A percentile compares a stretch with the other conserved stretches of the same genome.
These are phyloP conservation scores for Rissa tridactyla DNA, from an alignment of 2,113 vertebrate genomes.

Conservation along the genomic window DNA sequence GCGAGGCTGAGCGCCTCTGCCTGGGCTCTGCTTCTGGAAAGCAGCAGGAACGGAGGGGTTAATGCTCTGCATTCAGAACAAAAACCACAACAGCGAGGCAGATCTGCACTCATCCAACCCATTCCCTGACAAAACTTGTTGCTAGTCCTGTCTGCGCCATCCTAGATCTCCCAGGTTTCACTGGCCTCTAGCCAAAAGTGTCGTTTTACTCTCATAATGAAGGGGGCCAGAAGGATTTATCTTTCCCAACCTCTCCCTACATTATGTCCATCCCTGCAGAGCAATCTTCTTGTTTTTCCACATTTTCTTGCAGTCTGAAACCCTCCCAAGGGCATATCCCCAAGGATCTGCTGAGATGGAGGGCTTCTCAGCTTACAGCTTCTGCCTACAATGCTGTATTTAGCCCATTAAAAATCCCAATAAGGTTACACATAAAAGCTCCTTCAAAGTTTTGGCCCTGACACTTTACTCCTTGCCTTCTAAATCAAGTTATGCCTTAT, in stretches of 20 bases:
- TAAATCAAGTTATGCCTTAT: slow-evolving; percentile 45
- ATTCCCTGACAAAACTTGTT: slow-evolving; percentile 70
- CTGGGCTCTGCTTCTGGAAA: not conserved
- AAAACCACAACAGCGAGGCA: slow-evolving; percentile 40
- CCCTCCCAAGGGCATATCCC: slow-evolving; percentile 65
- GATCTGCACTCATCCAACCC: slow-evolving; percentile 40
- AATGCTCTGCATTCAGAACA: slow-evolving; percentile 6
- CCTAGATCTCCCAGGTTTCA: slow-evolving; percentile 66
- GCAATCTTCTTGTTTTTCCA: slow-evolving; percentile 77
- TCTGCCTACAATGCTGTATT: slow-evolving; percentile 47
- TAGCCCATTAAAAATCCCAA: slow-evolving; percentile 63
- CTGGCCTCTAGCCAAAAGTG: slow-evolving; percentile 71
- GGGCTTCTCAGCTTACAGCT: slow-evolving; percentile 58
- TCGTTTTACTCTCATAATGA: slow-evolving; percentile 75
- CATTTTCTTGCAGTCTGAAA: slow-evolving; percentile 76
- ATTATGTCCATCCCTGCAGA: slow-evolving; percentile 68
- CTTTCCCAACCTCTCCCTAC: slow-evolving; percentile 66
- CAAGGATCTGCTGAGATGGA: slow-evolving; percentile 62
- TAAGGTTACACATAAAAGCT: slow-evolving; percentile 54
- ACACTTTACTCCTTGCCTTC: slow-evolving; percentile 19
- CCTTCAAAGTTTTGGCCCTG: slow-evolving; percentile 52
- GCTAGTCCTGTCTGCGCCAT: slow-evolving; percentile 72
- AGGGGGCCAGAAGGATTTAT: slow-evolving; percentile 70
- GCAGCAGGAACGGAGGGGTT: slow-evolving; percentile 42
- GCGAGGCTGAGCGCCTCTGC: not conserved